Evolutionary conservation across 92 coral and sea anemone species (phyloP), one percentile per base, ranked within the genome.

Genomic region (Micromussa lordhowensis): DNA sequence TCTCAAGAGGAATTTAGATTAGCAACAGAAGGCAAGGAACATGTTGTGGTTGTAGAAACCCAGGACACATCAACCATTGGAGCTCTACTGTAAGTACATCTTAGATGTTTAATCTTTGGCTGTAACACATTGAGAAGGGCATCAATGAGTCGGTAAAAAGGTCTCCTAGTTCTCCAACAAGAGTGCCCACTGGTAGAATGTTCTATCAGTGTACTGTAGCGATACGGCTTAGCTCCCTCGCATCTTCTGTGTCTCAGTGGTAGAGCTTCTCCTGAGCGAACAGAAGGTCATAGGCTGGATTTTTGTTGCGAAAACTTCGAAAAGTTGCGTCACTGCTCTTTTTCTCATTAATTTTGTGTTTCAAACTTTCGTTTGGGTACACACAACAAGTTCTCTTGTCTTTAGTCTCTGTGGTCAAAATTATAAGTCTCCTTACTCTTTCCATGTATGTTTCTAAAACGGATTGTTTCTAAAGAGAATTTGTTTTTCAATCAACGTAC

Each of bases 41-140:
- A 94, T 71, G 88, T 95, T 26, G 54, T 85, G 24, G 24, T 81
- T 19, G 88, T 90, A 54, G 98, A 95, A 79, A 82, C 94, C 44
- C 70, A 68, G 38, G 93, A 88, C 53, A 85, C 94, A 32, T 86
- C 91, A 73, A 80, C 92, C 17, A 87, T 94, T 70, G 98, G 91
- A 53, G 92, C 98, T 35, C 90, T 95, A 21, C 82, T 95, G 98
- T 95, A 92, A 90, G 98, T 92, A 57, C 51, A 79, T 19, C 66
- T 55, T 51, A 53, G 36, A 54, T 78, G 22, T 9, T 11, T 24
- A 26, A 8, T 44, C 13, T 44, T 44, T 44, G 51, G 9, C 51
- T 44, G 68, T 0, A 31, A 34, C 77, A 71, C 40, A 71, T 2
- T 71, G 77, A 44, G 51, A 44, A 44, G 48, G 48, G 48, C 48